Conservation (phyloP, 2,113 vertebrate genomes). For the Dinomys branickii region DNA sequence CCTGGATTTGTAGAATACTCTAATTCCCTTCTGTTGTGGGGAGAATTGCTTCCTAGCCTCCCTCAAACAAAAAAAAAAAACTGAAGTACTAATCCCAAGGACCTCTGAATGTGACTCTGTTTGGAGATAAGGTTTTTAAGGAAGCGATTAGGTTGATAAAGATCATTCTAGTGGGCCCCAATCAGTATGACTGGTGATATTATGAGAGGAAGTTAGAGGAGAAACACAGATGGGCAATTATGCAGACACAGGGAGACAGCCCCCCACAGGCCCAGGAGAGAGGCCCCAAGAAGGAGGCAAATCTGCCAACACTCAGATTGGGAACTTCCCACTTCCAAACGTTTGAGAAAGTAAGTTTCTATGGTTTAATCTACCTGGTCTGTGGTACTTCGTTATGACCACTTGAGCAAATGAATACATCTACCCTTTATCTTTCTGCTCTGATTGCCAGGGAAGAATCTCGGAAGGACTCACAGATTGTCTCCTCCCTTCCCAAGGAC, state of each 20-base stretch:
- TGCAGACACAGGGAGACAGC: background rate
- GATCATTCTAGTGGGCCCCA: background rate
- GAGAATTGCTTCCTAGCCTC: background rate
- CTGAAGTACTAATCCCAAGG: background rate
- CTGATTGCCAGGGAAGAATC: background rate
- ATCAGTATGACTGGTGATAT: background rate
- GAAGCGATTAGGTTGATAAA: background rate
- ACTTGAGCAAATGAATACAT: background rate
- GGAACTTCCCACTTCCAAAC: background rate
- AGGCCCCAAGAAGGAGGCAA: background rate
- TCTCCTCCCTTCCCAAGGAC: background rate
- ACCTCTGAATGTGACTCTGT: background rate
- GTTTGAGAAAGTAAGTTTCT: background rate
- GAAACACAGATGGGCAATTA: background rate
- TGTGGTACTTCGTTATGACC: background rate
- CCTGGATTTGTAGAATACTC: background rate
- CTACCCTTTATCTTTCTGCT: background rate
- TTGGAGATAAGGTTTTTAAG: background rate
- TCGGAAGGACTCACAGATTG: background rate
- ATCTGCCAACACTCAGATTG: background rate
- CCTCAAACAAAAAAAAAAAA: background rate
- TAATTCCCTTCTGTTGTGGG: background rate
- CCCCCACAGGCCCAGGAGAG: background rate
- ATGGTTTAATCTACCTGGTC: background rate
- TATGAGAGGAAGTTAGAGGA: background rate